Conservation (phyloP, 2,888 invertebrate species). For the Tortricodes alternella region DNA sequence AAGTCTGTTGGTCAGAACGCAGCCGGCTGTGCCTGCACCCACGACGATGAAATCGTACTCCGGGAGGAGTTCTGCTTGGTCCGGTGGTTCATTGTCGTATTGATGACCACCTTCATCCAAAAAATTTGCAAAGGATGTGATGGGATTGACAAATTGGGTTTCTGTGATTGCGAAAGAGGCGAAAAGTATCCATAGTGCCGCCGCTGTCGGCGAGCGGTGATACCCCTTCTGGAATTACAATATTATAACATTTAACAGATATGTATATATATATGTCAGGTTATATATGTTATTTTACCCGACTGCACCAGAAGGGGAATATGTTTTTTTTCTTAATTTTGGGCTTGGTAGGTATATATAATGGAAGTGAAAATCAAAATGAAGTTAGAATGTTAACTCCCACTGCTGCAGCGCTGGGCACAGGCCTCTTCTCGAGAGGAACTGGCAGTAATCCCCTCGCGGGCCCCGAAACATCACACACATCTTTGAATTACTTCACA, state of each 20-base stretch:
- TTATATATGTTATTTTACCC: too few relatives aligned
- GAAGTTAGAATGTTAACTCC: too few relatives aligned
- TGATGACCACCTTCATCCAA: conserved; percentile 79
- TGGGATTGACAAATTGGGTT: conserved; percentile 58
- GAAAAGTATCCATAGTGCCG: conserved; percentile 54
- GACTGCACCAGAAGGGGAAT: too few relatives aligned
- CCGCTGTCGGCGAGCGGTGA: conserved; percentile 48
- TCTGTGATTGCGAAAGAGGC: conserved; percentile 48
- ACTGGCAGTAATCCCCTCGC: too few relatives aligned
- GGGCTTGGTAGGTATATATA: too few relatives aligned
- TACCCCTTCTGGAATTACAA: conserved; percentile 67
- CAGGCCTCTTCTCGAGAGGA: too few relatives aligned
- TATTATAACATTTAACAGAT: not conserved
- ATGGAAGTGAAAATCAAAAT: too few relatives aligned
- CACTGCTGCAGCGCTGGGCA: too few relatives aligned
- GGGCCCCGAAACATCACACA: too few relatives aligned
- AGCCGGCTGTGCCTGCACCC: conserved; percentile 92
- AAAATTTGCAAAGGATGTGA: conserved; percentile 80
- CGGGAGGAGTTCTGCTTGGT: conserved; percentile 69
- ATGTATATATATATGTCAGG: too few relatives aligned
- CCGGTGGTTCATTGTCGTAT: conserved; percentile 78
- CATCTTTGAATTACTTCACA: too few relatives aligned
- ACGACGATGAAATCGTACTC: conserved; percentile 90
- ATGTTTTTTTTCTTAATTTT: not conserved
- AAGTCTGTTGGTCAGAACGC: conserved; percentile 88